These are phyloP conservation scores for Eudasyphora cyanicolor DNA, from an alignment of 2,888 invertebrate genomes.

Conservation along the genomic window DNA sequence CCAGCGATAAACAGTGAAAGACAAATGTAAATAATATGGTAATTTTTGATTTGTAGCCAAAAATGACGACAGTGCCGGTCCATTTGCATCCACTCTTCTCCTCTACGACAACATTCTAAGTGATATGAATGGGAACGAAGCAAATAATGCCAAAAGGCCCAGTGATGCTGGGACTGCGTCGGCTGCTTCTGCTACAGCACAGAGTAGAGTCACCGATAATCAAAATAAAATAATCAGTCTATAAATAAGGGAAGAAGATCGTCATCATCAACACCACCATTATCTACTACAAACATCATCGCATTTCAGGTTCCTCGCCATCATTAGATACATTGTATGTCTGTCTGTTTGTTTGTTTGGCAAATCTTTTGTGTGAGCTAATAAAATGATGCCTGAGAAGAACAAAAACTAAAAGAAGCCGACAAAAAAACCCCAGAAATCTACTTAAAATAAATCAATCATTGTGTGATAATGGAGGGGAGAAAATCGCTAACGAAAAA, in stretches of 20 bases:
- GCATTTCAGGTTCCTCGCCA: neutral
- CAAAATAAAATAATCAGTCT: slow-evolving; percentile 31
- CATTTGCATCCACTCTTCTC: neutral
- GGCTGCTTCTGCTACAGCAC: neutral
- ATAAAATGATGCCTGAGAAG: neutral
- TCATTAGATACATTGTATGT: no score
- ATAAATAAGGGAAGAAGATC: slow-evolving; percentile 10
- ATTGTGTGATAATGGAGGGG: neutral
- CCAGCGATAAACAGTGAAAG: neutral
- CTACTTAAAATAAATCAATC: slow-evolving; percentile 13
- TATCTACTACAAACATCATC: neutral
- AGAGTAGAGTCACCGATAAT: slow-evolving; percentile 3
- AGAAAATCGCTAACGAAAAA: neutral
- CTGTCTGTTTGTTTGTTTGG: no score
- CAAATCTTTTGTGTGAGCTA: neutral
- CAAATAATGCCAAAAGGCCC: no score
- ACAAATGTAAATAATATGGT: slow-evolving; percentile 36
- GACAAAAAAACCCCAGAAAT: neutral
- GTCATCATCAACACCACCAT: neutral
- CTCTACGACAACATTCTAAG: neutral
- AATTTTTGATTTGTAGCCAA: slow-evolving; percentile 36
- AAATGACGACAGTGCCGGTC: slow-evolving; percentile 24
- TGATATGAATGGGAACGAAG: neutral
- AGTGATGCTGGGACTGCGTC: neutral
- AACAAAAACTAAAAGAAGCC: neutral